Base-by-base conservation (phyloP, 2,888 invertebrate genomes). In the Idaea aversata region DNA sequence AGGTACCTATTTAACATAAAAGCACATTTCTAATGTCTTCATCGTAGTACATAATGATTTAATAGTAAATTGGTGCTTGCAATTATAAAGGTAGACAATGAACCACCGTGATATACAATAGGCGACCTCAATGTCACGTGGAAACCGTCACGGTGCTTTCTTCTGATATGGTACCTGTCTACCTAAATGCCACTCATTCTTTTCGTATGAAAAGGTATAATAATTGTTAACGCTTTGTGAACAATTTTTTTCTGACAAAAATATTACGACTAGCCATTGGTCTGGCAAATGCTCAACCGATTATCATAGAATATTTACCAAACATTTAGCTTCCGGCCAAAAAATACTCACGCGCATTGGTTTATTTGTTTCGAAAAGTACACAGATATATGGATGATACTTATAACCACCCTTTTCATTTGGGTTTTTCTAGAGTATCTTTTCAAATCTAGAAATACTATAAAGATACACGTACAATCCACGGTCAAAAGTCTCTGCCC, bases 61-160 rank as follows among this genome's bases (percentile, higher is more conserved):
- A 68, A 63, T 66, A 63, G 38, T 69, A 70, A 73, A 70, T 71
- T 69, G 64, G 67, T 65, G 65, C 70, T 67, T 66, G 66, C 67
- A 74, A 72, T 74, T 72, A 74, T 66, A 63, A 66, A 68, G 70
- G 75, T 77, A 85, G 77, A 88, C 87, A 88, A 88, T 88, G 85
- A 76, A 7, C 10, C 16, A 59, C 76, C 76, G 67, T 70, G 71
- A 73, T 74, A 78, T 75, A 88, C 89, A 90, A 89, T 88, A 74
- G 80, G 61, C 84, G 90, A 88, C 90, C 90, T 80, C 88, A 81
- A 87, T 87, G 82, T 83, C 82, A 82, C 88, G 90, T 91, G 91
- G 91, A 91, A 92, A 92, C 91, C 85, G 83, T 91, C 86, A 90
- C 91, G 79, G 68, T 74, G 85, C 91, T 91, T 91, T 91, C 91